Evolutionary conservation across 2,797 vertebrate genomes (phyloP).

Genomic region (Epinephelus malabaricus): DNA sequence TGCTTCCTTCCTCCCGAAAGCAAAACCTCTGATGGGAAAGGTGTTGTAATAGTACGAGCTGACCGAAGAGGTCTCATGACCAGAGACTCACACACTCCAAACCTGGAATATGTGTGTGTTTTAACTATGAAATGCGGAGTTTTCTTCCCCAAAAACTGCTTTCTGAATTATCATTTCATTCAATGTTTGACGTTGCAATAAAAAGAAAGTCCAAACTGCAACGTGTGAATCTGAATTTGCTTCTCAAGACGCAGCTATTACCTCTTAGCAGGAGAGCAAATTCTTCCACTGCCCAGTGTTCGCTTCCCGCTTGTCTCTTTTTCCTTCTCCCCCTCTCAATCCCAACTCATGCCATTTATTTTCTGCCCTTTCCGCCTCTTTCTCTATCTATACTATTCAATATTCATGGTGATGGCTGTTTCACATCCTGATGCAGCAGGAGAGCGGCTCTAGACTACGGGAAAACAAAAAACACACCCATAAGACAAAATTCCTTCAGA

Average conservation of each 20-base stretch:
- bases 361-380: not conserved
- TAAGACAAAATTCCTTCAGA: not conserved
- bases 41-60: too few relatives aligned
- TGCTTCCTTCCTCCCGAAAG: slow-evolving; percentile 5
- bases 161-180: not conserved
- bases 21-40: slow-evolving; percentile 9
- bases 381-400: not conserved
- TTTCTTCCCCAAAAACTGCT: not conserved
- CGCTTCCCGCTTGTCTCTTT: not conserved
- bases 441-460: not conserved
- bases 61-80: too few relatives aligned
- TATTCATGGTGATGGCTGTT: not conserved
- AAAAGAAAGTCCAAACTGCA: not conserved
- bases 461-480: not conserved
- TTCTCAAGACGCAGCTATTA: slow-evolving; percentile 27
- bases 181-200: not conserved
- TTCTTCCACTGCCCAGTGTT: slow-evolving; percentile 15
- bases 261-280: slow-evolving; percentile 34
- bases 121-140: not conserved
- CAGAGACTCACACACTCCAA: not conserved
- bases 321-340: not conserved
- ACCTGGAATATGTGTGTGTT: not conserved
- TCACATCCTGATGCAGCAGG: not conserved
- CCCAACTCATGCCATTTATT: not conserved
- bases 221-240: slow-evolving; percentile 4